Evolutionary conservation across 2,113 vertebrate species (phyloP).

Genomic region (Podiceps cristatus): DNA sequence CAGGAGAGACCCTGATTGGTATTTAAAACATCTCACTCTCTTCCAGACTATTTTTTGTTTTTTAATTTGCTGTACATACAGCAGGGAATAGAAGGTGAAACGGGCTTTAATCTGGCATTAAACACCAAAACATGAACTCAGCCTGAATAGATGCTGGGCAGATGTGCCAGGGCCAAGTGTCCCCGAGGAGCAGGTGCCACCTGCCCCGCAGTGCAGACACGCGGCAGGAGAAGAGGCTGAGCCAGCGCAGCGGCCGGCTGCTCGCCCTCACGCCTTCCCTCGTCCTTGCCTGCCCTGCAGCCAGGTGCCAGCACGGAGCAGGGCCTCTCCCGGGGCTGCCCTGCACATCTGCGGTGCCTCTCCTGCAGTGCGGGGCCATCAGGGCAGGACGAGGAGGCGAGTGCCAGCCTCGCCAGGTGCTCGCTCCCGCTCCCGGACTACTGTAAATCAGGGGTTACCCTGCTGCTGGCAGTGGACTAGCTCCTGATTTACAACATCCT

Average conservation of each 20-base stretch:
- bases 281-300: not conserved
- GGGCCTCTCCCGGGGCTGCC: not conserved
- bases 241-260: accelerated
- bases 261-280: not conserved
- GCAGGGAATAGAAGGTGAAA: not conserved
- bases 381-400: not conserved
- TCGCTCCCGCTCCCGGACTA: not conserved
- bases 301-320: accelerated
- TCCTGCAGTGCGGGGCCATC: accelerated
- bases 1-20: not conserved
- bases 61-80: not conserved
- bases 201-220: not conserved
- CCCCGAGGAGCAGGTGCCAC: accelerated
- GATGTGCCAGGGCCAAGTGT: not conserved
- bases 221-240: not conserved
- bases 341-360: accelerated
- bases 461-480: not conserved
- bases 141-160: not conserved
- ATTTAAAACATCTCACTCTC: constrained; percentile 10
- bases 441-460: constrained; percentile 48
- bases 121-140: not conserved
- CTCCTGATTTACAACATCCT: constrained; percentile 62
- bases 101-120: not conserved
- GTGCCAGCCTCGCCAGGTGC: not conserved
- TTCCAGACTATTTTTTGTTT: not conserved